phyloP scores from a whole-genome alignment of 2,797 vertebrate species.

The Jordanella pulchra region DNA sequence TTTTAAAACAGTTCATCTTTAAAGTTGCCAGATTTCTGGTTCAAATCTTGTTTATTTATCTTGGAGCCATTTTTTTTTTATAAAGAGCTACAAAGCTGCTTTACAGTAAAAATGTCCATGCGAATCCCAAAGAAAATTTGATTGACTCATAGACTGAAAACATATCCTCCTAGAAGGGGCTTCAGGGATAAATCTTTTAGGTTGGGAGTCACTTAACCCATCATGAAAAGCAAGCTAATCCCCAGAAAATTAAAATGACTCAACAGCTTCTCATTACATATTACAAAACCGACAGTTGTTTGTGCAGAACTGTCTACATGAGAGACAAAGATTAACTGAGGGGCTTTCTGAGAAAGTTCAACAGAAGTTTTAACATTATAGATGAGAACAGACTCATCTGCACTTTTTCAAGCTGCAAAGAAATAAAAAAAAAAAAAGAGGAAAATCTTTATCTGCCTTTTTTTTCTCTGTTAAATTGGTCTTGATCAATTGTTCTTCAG shows the following conservation, averaged over 20 bases:
- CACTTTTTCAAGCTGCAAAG: constrained; percentile 40
- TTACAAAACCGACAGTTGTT: constrained; percentile 44
- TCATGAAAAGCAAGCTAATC: constrained; percentile 13
- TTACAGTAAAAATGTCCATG: not conserved
- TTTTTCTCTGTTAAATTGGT: not conserved
- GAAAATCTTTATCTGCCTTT: not conserved
- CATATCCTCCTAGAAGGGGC: constrained; percentile 1
- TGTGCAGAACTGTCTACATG: constrained; percentile 33
- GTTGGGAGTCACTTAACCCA: constrained; percentile 22
- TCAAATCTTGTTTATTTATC: not conserved
- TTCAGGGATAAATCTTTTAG: constrained; percentile 17
- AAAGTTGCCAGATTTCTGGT: not conserved
- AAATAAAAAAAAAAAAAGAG: constrained; percentile 3
- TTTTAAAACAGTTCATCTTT: not conserved
- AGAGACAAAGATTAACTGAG: constrained; percentile 58
- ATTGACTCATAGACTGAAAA: not conserved
- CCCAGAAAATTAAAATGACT: constrained; percentile 29
- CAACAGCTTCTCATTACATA: constrained; percentile 35
- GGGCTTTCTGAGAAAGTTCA: constrained; percentile 44
- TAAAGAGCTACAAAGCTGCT: not conserved
- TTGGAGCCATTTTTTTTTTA: too few species aligned
- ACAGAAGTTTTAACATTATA: not conserved
- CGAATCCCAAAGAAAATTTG: not conserved
- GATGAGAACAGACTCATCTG: constrained; percentile 43
- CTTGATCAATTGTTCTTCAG: too few species aligned